These are phyloP conservation scores for Merluccius polli DNA, from an alignment of 2,797 vertebrate genomes.

Conservation along the genomic window DNA sequence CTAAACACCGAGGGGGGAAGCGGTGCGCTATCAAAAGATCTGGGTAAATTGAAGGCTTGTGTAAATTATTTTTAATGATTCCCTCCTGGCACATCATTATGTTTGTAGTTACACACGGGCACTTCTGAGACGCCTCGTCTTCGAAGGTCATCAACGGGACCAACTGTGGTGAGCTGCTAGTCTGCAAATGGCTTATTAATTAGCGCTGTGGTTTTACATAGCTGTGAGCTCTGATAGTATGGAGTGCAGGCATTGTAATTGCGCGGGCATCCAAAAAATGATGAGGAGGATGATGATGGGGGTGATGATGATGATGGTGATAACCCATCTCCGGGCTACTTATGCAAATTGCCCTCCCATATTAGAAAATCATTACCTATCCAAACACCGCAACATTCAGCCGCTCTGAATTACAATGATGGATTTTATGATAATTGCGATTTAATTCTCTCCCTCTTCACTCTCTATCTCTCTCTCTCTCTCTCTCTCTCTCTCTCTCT, in stretches of 20 bases:
- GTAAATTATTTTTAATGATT: slow-evolving; percentile 99
- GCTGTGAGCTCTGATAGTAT: slow-evolving; percentile 99
- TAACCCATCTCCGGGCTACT: slow-evolving; percentile 98
- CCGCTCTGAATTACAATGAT: slow-evolving; percentile 97
- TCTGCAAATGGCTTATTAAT: slow-evolving; percentile 99
- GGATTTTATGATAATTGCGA: slow-evolving; percentile 99
- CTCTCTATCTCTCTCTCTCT: slow-evolving; percentile 47
- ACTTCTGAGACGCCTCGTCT: slow-evolving; percentile 97
- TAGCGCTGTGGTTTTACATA: slow-evolving; percentile 97
- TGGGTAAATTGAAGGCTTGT: slow-evolving; percentile 99
- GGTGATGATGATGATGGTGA: slow-evolving; percentile 81
- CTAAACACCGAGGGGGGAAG: slow-evolving; percentile 94
- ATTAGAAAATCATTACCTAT: slow-evolving; percentile 99
- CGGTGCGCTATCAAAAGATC: slow-evolving; percentile 99
- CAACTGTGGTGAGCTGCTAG: slow-evolving; percentile 93
- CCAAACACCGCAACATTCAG: slow-evolving; percentile 96
- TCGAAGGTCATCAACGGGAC: slow-evolving; percentile 97
- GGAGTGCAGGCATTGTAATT: slow-evolving; percentile 93
- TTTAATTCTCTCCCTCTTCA: slow-evolving; percentile 80
- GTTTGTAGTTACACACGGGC: slow-evolving; percentile 99
- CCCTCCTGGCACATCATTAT: slow-evolving; percentile 99
- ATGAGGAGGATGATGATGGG: slow-evolving; percentile 65
- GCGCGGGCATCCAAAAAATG: slow-evolving; percentile 86
- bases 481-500: slow-evolving; percentile 54
- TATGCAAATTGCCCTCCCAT: slow-evolving; percentile 96